These are phyloP conservation scores for Parnassius apollo DNA, from an alignment of 2,888 invertebrate genomes.

Conservation along the genomic window DNA sequence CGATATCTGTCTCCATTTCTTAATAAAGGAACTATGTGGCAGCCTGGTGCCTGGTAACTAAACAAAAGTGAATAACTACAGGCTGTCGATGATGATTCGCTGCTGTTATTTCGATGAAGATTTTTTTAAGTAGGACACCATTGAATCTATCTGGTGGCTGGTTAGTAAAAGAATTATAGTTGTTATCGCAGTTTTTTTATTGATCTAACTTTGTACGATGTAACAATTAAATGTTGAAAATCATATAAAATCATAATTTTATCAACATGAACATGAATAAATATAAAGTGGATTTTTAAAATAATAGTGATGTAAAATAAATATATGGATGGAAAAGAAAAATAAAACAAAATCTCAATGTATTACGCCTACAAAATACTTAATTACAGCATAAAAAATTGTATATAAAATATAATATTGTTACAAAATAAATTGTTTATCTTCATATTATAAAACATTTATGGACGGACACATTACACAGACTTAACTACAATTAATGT, in stretches of 20 bases:
- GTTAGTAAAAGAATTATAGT: too few species aligned
- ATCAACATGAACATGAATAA: background rate
- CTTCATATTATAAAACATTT: constrained; percentile 13
- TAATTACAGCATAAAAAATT: background rate
- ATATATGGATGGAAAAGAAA: constrained; percentile 25
- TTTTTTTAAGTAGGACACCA: too few species aligned
- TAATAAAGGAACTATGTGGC: too few species aligned
- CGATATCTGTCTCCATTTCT: too few species aligned
- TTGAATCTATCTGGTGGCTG: too few species aligned
- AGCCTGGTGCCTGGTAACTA: too few species aligned
- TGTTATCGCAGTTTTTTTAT: too few species aligned
- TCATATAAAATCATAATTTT: constrained; percentile 4
- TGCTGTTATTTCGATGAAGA: too few species aligned
- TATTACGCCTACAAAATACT: too few species aligned
- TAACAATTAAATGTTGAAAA: constrained; percentile 39
- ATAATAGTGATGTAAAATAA: constrained; percentile 13
- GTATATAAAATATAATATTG: constrained; percentile 1
- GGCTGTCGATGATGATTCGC: too few species aligned
- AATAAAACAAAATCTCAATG: constrained; percentile 6
- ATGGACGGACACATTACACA: constrained; percentile 29
- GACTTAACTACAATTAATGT: constrained; percentile 18
- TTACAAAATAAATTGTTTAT: constrained; percentile 16
- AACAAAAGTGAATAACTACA: too few species aligned
- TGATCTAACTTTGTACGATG: constrained; percentile 39
- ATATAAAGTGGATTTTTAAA: background rate